Evolutionary conservation across 2,113 vertebrate genomes (phyloP).

Genomic region (Nannospalax galili): DNA sequence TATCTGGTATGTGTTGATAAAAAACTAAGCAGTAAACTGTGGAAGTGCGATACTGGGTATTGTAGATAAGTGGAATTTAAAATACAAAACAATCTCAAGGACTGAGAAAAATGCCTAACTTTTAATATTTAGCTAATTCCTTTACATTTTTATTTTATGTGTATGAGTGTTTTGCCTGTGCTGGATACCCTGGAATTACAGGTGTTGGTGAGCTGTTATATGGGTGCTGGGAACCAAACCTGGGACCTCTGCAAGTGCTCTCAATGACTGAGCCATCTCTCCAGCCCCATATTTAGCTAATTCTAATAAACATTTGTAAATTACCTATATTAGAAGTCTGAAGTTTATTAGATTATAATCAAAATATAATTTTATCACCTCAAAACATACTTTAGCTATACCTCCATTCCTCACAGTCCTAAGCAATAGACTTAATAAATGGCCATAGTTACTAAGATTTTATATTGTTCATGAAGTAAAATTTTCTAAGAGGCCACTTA

Average conservation of each 20-base stretch:
- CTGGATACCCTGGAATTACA: no score
- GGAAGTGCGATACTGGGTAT: background rate
- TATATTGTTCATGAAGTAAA: background rate
- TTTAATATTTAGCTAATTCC: no score
- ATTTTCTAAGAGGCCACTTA: slow-evolving; percentile 28
- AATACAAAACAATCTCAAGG: background rate
- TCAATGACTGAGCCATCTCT: no score
- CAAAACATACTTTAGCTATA: background rate
- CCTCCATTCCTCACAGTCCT: background rate
- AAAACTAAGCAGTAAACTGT: no score
- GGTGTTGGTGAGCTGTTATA: no score
- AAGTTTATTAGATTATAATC: slow-evolving; percentile 24
- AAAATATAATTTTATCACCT: background rate
- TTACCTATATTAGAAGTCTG: background rate
- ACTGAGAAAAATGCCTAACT: background rate
- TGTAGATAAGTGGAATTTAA: background rate
- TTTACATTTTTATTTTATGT: no score
- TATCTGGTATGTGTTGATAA: no score
- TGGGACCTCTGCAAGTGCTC: no score
- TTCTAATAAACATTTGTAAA: background rate
- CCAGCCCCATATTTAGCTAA: background rate
- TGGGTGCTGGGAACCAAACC: no score
- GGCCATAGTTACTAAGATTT: background rate
- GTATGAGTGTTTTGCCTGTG: no score
- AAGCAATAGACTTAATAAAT: background rate